Conservation (phyloP, 2,113 vertebrate genomes). For the Platanista minor region DNA sequence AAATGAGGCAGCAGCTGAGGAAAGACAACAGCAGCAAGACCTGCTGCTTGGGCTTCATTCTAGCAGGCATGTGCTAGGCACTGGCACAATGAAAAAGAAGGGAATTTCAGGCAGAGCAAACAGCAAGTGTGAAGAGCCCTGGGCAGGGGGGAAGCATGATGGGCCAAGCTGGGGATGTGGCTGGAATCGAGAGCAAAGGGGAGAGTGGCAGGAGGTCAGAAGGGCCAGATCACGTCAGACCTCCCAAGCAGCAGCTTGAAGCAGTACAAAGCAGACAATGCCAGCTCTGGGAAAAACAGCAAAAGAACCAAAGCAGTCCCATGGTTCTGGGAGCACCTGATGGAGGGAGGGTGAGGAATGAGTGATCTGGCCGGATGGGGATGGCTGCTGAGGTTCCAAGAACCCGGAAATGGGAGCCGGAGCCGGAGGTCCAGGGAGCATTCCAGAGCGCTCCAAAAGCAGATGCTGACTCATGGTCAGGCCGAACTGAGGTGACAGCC, state of each 20-base stretch:
- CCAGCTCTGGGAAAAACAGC: background rate
- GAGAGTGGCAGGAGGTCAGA: no score
- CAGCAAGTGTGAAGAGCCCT: accelerated
- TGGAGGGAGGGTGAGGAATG: no score
- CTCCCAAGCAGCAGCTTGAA: accelerated
- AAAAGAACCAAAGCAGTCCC: background rate
- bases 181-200: accelerated
- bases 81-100: accelerated
- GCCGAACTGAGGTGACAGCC: background rate
- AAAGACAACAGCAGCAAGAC: background rate
- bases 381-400: background rate
- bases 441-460: background rate
- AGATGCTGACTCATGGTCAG: slow-evolving; percentile 47
- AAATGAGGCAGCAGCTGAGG: background rate
- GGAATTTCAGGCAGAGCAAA: no score
- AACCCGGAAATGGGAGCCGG: background rate
- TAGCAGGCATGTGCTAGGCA: background rate
- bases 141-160: accelerated
- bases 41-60: no score
- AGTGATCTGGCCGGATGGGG: background rate
- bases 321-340: background rate
- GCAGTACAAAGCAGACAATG: background rate
- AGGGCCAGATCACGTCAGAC: background rate
- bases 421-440: background rate
- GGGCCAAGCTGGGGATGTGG: background rate